These are phyloP conservation scores for Lepidurus arcticus DNA, from an alignment of 1,140 invertebrate species.

Conservation along the genomic window DNA sequence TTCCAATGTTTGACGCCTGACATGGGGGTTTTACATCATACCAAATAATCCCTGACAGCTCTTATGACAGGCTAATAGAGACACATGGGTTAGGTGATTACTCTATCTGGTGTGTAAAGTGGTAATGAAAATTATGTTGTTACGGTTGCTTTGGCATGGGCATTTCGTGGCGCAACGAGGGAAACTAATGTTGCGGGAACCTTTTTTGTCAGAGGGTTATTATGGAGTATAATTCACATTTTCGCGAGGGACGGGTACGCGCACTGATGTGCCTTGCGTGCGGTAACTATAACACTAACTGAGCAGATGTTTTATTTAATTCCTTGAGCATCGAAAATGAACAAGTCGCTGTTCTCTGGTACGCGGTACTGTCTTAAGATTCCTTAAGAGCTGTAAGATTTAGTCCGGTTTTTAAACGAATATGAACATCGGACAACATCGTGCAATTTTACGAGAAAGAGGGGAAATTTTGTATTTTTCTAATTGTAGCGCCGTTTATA, in stretches of 20 bases:
- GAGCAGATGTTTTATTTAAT: too few relatives aligned
- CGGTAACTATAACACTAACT: too few relatives aligned
- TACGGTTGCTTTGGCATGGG: background rate
- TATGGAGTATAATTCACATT: background rate
- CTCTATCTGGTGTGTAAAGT: background rate
- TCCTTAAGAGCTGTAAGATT: too few relatives aligned
- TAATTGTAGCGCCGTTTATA: too few relatives aligned
- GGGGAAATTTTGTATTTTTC: too few relatives aligned
- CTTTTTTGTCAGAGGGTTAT: background rate
- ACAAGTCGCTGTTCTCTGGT: too few relatives aligned
- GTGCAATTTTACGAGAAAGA: too few relatives aligned
- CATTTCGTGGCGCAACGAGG: background rate
- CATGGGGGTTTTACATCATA: background rate
- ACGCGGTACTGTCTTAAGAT: too few relatives aligned
- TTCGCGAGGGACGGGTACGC: background rate
- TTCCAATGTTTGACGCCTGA: background rate
- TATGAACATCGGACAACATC: too few relatives aligned
- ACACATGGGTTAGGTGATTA: constrained; percentile 1
- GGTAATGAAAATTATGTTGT: constrained; percentile 1
- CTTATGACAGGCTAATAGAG: constrained; percentile 1
- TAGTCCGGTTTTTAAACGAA: too few relatives aligned
- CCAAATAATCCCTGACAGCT: background rate
- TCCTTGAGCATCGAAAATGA: too few relatives aligned
- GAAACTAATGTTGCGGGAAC: background rate
- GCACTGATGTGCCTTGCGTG: background rate